Base-by-base conservation (phyloP, 2,888 invertebrate species). In the Campaea margaritaria region DNA sequence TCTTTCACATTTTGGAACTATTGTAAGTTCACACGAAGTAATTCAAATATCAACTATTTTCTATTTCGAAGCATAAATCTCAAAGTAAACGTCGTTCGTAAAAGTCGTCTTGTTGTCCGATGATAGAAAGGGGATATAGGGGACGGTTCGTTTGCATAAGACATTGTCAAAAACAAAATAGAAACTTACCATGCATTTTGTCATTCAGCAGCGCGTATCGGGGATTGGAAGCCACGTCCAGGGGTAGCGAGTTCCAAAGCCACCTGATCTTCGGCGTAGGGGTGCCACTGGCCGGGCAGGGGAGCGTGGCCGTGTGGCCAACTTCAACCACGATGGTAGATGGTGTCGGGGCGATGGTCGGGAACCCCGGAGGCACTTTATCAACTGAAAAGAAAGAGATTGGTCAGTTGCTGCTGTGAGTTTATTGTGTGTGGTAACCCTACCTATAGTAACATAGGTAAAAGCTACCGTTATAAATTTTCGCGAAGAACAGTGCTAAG, bases 301-400 rank as follows among this genome's bases (percentile, higher is more conserved):
- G 95, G 76, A 99, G 94, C 21, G 97, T 95, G 12, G 98, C 96
- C 44, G 96, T 97, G 88, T 98, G 97, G 14, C 98, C 98, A 69
- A 97, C 98, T 91, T 99, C 99, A 51, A 99, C 99, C 53, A 98
- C 99, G 93, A 98, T 97, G 58, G 98, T 96, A 64, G 95, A 95
- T 0, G 99, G 98, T 42, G 97, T 96, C 0, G 96, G 96, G 38
- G 96, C 95, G 69, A 93, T 89, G 82, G 95, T 94, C 46, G 99
- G 99, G 90, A 99, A 99, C 34, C 99, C 99, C 46, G 94, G 93
- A 0, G 99, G 99, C 65, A 97, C 93, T 88, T 97, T 96, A 80
- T 97, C 97, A 73, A 95, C 98, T 93, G 86, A 1, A 79, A 83
- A 58, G 55, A 63, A 27, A 51, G 47, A 5, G 38, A 9, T 28